Percentiles rank a stretch among this genome's conserved stretches.
Evolutionary conservation across 1,140 invertebrate genomes (phyloP).

Genomic region (Doryteuthis pealeii): DNA sequence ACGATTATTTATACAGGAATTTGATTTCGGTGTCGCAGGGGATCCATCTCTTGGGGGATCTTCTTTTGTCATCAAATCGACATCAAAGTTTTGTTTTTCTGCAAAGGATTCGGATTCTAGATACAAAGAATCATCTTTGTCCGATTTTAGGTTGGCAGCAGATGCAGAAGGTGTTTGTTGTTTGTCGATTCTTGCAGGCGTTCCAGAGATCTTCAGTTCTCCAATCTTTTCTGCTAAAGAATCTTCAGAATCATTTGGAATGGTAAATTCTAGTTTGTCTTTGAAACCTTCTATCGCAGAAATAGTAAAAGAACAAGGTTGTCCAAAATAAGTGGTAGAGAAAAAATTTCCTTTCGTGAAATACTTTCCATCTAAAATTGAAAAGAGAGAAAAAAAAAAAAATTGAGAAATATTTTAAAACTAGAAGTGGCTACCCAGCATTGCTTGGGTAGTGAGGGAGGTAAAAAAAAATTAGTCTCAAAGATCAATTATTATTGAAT

Average conservation of each 20-base stretch:
- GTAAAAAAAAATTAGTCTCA: no score
- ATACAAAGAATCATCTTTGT: no score
- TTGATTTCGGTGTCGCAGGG: no score
- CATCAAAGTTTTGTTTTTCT: no score
- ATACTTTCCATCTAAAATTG: conserved; percentile 25
- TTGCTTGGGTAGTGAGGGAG: no score
- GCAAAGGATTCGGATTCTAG: no score
- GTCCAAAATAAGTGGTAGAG: conserved; percentile 30
- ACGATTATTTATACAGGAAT: no score
- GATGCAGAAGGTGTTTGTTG: not conserved
- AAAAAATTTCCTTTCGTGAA: conserved; percentile 15
- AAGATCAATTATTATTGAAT: no score
- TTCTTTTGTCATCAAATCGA: no score
- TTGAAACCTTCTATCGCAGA: not conserved
- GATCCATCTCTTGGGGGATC: no score
- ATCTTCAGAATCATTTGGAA: not conserved
- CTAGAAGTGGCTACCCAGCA: no score
- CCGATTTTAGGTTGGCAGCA: not conserved
- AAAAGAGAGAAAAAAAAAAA: conserved; percentile 13
- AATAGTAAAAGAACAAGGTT: conserved; percentile 24
- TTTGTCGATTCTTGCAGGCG: not conserved
- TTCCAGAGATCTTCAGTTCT: conserved; percentile 11
- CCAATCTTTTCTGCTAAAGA: conserved; percentile 17
- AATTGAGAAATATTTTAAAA: not conserved
- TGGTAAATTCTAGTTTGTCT: not conserved